Conservation (phyloP, 2,888 invertebrate genomes). For the Chaetogeoica ovagalla region DNA sequence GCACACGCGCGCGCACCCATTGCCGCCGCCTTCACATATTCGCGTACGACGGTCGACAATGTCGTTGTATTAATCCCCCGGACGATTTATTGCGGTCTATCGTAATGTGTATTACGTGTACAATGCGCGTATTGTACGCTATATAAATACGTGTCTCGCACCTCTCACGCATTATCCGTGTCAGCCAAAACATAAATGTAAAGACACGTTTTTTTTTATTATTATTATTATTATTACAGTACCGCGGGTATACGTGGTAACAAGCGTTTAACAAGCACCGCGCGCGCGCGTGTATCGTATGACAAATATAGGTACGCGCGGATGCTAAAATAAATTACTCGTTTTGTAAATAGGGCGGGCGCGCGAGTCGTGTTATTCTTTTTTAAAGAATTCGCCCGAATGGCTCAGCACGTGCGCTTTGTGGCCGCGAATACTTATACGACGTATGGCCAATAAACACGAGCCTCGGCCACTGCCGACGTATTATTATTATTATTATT, state of each 20-base stretch:
- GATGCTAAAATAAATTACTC: conserved; percentile 52
- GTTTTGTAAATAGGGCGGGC: conserved; percentile 34
- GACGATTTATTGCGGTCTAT: conserved; percentile 53
- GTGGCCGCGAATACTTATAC: conserved; percentile 34
- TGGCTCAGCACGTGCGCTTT: conserved; percentile 53
- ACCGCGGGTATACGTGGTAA: conserved; percentile 43
- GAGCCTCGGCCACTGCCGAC: neutral
- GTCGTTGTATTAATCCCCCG: conserved; percentile 25
- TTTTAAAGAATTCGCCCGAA: conserved; percentile 48
- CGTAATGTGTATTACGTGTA: neutral
- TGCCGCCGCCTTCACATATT: neutral
- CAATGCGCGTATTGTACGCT: neutral
- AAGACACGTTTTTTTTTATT: conserved; percentile 50
- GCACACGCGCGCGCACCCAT: no score
- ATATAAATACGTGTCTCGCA: neutral
- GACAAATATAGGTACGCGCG: conserved; percentile 30
- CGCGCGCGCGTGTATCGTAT: conserved; percentile 13
- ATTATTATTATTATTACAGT: conserved; percentile 20
- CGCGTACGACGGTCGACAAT: neutral
- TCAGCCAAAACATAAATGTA: conserved; percentile 52
- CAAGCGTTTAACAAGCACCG: conserved; percentile 50
- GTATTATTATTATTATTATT: neutral
- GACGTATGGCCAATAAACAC: conserved; percentile 15
- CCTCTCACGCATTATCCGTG: neutral
- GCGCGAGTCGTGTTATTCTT: conserved; percentile 18